Percentiles rank a stretch among this genome's conserved stretches.
Evolutionary conservation across 2,113 vertebrate species (phyloP).

Genomic region (Steatornis caripensis): DNA sequence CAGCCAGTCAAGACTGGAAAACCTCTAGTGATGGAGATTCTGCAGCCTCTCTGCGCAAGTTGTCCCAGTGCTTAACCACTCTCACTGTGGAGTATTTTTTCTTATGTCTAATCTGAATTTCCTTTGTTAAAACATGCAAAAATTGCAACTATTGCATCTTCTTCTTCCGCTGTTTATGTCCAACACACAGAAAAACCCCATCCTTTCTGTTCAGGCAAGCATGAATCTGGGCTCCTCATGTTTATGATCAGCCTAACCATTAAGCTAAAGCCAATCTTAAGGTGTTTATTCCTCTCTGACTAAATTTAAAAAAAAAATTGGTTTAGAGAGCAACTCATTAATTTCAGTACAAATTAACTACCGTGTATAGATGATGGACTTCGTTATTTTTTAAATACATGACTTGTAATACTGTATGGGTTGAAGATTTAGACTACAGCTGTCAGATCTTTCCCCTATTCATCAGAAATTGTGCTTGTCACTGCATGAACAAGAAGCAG

Average conservation of each 20-base stretch:
- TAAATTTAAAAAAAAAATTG: no score
- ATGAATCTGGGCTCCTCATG: neutral
- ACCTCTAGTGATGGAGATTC: neutral
- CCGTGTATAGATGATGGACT: neutral
- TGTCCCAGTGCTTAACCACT: neutral
- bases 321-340: neutral
- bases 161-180: neutral
- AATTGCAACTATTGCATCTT: neutral
- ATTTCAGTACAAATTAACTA: neutral
- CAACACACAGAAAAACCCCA: rapidly evolving
- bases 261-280: neutral
- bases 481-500: neutral
- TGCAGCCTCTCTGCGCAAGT: neutral
- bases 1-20: neutral
- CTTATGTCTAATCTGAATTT: neutral
- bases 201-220: neutral
- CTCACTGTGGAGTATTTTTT: neutral
- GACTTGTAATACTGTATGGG: neutral
- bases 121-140: neutral
- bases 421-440: neutral
- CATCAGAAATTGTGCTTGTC: neutral
- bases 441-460: neutral
- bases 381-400: neutral
- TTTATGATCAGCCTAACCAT: neutral
- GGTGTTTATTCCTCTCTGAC: neutral